Base-by-base conservation (phyloP, 1,140 invertebrate genomes). In the Magallana angulata region DNA sequence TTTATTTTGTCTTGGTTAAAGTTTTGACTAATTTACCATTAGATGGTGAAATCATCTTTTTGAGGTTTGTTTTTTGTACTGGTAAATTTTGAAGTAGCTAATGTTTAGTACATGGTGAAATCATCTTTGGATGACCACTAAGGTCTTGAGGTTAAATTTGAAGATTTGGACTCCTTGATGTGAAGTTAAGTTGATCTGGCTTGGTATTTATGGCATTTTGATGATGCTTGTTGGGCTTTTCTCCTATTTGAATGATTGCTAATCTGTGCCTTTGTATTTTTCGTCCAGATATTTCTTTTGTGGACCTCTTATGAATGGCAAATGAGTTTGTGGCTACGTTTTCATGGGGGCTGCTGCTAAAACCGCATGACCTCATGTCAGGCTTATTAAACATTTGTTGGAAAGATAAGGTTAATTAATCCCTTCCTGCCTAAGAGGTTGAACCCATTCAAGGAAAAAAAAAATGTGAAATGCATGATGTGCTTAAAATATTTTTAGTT, bases 221-320 rank as follows among this genome's bases (percentile, higher is more conserved):
- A 76, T 76, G 68, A 76, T 76, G 24, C 68, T 36, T 76, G 68
- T 76, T 12, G 9, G 24, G 24, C 24, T 30, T 18, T 76, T 11
- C 68, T 48, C 36, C 8, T 11, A 24, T 30, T 76, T 76, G 68
- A 76, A 76, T 76, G 68, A 76, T 30, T 76, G 12, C 7, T 76
- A 36, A 76, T 76, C 68, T 76, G 68, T 76, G 9, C 68, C 68
- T 76, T 76, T 76, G 68, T 76, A 76, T 76, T 76, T 24, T 76
- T 76, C 36, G 68, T 76, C 68, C 30, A 36, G 68, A 30, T 76
- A 76, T 76, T 30, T 76, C 68, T 71, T n/a, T 71, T 76, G 68
- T 30, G 6, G 24, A 36, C 68, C 24, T 11, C 24, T 12, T 76
- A 12, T 76, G 36, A 76, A 30, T 76, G 68, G 68, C 68, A 76